These are phyloP conservation scores for Podilymbus podiceps DNA, from an alignment of 2,113 vertebrate species.

Conservation along the genomic window DNA sequence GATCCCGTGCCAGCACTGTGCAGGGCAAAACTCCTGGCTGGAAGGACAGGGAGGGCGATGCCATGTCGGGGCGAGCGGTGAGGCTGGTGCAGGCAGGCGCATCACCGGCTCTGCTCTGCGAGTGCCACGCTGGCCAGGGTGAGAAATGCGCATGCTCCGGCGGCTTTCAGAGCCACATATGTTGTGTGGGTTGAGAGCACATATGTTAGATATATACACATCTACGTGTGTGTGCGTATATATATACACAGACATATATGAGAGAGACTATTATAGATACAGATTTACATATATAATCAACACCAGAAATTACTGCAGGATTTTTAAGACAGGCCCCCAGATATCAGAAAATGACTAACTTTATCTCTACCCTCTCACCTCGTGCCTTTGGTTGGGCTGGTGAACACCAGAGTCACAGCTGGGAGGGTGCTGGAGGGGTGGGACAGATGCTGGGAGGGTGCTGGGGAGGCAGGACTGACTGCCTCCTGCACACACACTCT, in stretches of 20 bases:
- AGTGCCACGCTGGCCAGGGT: neutral
- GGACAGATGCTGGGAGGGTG: neutral
- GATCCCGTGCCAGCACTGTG: accelerated
- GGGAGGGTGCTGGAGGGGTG: neutral
- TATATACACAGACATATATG: constrained; percentile 53
- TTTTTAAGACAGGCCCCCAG: neutral
- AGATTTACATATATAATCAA: constrained; percentile 44
- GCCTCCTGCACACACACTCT: neutral
- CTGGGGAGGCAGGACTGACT: neutral
- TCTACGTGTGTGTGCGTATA: neutral
- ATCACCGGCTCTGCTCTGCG: accelerated
- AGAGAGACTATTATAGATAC: constrained; percentile 30
- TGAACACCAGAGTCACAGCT: neutral
- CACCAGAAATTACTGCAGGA: neutral
- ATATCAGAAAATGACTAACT: neutral
- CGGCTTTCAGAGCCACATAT: neutral
- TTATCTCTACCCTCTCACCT: neutral
- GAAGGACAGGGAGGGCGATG: neutral
- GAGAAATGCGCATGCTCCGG: neutral
- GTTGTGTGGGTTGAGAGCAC: constrained; percentile 57
- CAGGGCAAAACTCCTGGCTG: neutral
- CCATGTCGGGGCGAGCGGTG: accelerated
- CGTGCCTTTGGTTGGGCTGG: neutral
- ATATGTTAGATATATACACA: constrained; percentile 57
- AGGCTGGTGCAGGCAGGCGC: neutral